Base-by-base conservation (phyloP, 2,888 invertebrate species). In the Xestobium rufovillosum region DNA sequence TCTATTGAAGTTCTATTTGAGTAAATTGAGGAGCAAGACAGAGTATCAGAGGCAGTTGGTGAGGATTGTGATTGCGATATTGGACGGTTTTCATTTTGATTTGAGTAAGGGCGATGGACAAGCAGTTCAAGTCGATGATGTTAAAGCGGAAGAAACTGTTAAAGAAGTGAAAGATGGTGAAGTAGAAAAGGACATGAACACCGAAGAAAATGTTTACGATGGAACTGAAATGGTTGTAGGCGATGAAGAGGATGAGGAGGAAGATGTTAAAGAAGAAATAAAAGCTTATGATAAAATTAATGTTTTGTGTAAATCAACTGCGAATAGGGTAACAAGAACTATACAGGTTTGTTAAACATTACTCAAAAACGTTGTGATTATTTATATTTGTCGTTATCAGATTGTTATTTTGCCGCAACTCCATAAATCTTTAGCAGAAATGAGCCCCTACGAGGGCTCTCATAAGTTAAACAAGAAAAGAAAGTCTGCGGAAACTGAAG, bases 71-170 rank as follows among this genome's bases (percentile, higher is more conserved):
- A 78, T 84, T 0, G 77, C 78, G 1, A 80, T 96, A 42, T 69
- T 96, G 44, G 90, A 95, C 59, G 79, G 85, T 1, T 96, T 95
- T 57, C 95, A 95, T 66, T 96, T 85, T 62, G 88, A 95, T 68
- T 70, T 95, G 31, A 75, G 76, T 0, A 79, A 80, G 58, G 76
- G 72, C 3, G 61, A 69, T 35, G 49, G 34, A 13, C 28, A 37
- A 2, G 61, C 69, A 35, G 49, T 35, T 14, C 28, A 36, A 2
- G 34, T 49, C 4, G 31, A 29, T 11, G 33, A 19, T 27, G 17
- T 39, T 28, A 10, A 36, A 17, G 14, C 16, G 27, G 16, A 36
- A 26, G 33, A 50, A 14, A 39, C 59, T 10, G 47, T 46, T n/a
- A 36, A 41, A 6, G 42, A 36, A 4, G 43, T 46, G 13, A 39